These are phyloP conservation scores for Drosophila ercepeae DNA, from an alignment of 1,140 invertebrate species.

Conservation along the genomic window DNA sequence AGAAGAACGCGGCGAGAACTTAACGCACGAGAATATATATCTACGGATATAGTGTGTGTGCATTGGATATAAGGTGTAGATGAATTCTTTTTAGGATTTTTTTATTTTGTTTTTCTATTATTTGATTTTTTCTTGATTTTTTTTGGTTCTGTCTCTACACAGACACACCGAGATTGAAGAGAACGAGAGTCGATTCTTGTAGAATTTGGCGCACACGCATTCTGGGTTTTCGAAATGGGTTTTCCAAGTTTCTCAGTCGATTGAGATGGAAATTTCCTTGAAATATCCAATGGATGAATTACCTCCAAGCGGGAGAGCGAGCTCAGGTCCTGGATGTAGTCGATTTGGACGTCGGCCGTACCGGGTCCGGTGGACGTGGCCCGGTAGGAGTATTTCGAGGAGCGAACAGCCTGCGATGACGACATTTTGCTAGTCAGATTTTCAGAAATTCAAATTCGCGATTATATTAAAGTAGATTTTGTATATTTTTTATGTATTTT, in stretches of 20 bases:
- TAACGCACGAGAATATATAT: constrained; percentile 29
- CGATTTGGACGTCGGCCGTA: constrained; percentile 95
- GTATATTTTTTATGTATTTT: constrained; percentile 24
- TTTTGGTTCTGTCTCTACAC: constrained; percentile 22
- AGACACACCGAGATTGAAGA: constrained; percentile 16
- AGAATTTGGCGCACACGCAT: constrained; percentile 48
- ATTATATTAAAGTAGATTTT: constrained; percentile 25
- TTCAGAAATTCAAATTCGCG: constrained; percentile 39
- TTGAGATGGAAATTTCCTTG: neutral
- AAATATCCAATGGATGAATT: constrained; percentile 72
- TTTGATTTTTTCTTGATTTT: constrained; percentile 19
- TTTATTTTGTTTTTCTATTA: constrained; percentile 37
- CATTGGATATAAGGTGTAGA: constrained; percentile 42
- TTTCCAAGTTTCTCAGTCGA: neutral
- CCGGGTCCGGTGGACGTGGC: constrained; percentile 89
- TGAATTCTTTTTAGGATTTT: constrained; percentile 50
- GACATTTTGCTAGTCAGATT: constrained; percentile 77
- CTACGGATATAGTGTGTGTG: constrained; percentile 26
- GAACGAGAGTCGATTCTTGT: constrained; percentile 21
- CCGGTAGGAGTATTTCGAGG: constrained; percentile 95
- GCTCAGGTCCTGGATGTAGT: constrained; percentile 96
- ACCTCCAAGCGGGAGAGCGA: constrained; percentile 96
- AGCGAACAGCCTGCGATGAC: constrained; percentile 91
- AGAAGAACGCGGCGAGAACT: constrained; percentile 44
- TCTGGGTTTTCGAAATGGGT: constrained; percentile 2